Evolutionary conservation across 2,113 vertebrate species (phyloP), one percentile per base, ranked within the genome.

Genomic region (Phrynosoma blainvillii): DNA sequence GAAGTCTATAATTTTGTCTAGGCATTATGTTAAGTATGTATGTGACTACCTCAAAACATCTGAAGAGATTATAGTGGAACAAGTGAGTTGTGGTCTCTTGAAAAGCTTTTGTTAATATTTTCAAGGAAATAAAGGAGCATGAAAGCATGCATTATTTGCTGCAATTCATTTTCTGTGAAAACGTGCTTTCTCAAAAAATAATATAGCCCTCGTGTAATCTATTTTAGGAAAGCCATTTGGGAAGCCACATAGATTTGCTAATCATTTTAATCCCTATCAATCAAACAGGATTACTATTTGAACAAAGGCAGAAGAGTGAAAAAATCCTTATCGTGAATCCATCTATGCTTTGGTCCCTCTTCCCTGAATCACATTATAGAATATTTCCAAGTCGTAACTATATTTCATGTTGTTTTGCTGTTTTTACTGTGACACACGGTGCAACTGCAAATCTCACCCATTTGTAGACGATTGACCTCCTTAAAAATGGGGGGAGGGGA

Each of bases 1-100:
- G 92, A 92, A 92, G 91, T 93, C 92, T 92, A 84, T 95, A 93
- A 93, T 95, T 93, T 91, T 94, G 89, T 95, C 92, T 95, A 36
- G 92, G 92, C 92, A 91, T 94, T 95, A 95, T 94, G 91, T 87
- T 95, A 95, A 94, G 93, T 90, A 84, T 92, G 85, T 0, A 0
- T 91, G 86, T 80, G 86, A 90, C 86, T 95, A 87, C 71, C 92
- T 91, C 82, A 74, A 89, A 93, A 87, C 89, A 92, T 87, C 89
- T 93, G 86, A 94, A 88, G 87, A 91, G 92, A 93, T 94, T 94
- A 91, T 87, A 90, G 90, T 89, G 71, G 87, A 91, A 88, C 91
- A 91, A 94, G 95, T 90, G 88, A 88, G 84, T 93, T 93, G 20
- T 81, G 81, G 0, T 0, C 90, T 95, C 40, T 79, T 84, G 86